phyloP scores from a whole-genome alignment of 2,888 invertebrate genomes.

The Molorchus minor region DNA sequence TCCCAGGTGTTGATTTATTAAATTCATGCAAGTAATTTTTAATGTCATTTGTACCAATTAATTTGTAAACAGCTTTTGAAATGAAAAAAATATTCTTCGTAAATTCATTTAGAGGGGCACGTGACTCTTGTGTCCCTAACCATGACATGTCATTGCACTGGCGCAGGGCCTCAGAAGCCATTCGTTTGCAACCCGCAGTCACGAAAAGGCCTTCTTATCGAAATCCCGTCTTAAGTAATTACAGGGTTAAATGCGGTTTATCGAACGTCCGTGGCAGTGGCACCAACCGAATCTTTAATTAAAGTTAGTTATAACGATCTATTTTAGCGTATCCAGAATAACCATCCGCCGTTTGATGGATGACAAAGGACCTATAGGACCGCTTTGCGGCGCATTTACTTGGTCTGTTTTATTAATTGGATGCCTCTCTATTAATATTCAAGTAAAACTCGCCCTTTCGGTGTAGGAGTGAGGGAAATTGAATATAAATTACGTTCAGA shows the following conservation, averaged over 20 bases:
- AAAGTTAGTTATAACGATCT: conserved; percentile 26
- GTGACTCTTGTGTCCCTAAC: too few species aligned
- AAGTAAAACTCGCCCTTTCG: not conserved
- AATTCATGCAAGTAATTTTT: too few species aligned
- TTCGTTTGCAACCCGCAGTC: not conserved
- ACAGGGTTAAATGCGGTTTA: conserved; percentile 24
- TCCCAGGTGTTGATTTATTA: too few species aligned
- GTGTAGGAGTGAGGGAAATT: conserved; percentile 2
- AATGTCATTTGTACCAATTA: too few species aligned
- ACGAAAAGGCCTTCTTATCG: conserved; percentile 25
- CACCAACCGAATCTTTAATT: conserved; percentile 25
- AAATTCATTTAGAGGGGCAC: too few species aligned
- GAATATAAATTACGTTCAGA: not conserved
- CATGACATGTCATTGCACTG: too few species aligned
- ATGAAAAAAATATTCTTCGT: too few species aligned
- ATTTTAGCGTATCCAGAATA: conserved; percentile 17
- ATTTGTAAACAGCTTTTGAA: too few species aligned
- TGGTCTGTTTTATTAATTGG: conserved; percentile 3
- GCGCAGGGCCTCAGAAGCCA: not conserved
- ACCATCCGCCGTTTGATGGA: conserved; percentile 11
- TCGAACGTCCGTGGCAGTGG: conserved; percentile 19
- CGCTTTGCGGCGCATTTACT: not conserved
- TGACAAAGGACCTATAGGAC: conserved; percentile 7
- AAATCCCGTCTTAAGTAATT: conserved; percentile 28
- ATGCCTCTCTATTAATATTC: conserved; percentile 6